Evolutionary conservation across 2,797 vertebrate genomes (phyloP), one percentile per base, ranked within the genome.

Genomic region (Odontamblyopus lacepedii): DNA sequence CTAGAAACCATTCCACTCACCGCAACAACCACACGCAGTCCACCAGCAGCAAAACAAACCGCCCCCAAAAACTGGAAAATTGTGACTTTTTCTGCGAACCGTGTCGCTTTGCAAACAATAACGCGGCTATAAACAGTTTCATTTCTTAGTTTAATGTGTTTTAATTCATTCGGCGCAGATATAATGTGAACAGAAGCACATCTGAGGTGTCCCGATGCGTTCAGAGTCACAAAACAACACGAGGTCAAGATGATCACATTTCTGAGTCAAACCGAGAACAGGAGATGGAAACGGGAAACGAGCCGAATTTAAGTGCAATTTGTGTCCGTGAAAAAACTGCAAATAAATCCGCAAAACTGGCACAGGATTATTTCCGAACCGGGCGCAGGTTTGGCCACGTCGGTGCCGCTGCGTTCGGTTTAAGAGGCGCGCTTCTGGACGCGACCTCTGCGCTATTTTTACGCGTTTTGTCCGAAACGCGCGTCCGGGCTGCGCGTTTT

Each of bases 91-190:
- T 19, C 4, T 1, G 0, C 11, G 18, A 2, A 26, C 5, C 9
- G 0, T 4, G 2, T 5, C 7, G 0, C 19, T 23, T 9, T n/a
- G 3, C 6, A 26, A 0, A 15, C 8, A 55, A 26, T 0, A 35
- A 6, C n/a, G 0, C 35, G 1, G 29, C 0, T n/a, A 5, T 1
- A 2, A 5, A n/a, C 8, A 32, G 0, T 1, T 9, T 0, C 4
- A 5, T 7, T 2, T 26, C 0, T 2, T 18, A 7, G 19, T 0
- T 3, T 18, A 0, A 0, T 2, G 5, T 3, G 6, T 5, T 2
- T 9, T 60, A 2, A 35, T 35, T 2, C 51, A 29, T 75, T 75
- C 68, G 72, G 65, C 57, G 19, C 0, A 18, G 0, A 11, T 1
- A 13, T 3, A 2, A 18, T 26, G 6, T 13, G 1, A 23, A 30